Evolutionary conservation across 2,888 invertebrate species (phyloP).

Genomic region (Eupithecia exiguata): DNA sequence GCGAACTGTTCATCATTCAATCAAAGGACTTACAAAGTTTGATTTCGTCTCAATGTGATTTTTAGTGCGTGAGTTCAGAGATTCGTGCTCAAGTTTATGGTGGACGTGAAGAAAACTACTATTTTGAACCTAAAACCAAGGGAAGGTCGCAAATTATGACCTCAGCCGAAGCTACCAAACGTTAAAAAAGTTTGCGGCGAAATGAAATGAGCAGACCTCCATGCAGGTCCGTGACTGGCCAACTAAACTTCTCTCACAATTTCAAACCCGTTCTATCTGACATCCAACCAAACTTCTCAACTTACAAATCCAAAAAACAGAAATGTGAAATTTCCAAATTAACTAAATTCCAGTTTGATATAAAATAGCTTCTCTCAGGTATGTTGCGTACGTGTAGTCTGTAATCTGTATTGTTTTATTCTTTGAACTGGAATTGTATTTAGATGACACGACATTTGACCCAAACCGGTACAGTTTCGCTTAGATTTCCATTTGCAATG

Average conservation of each 20-base stretch:
- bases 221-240: slow-evolving; percentile 37
- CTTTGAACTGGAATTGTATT: not conserved
- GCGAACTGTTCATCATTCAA: too few relatives aligned
- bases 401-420: slow-evolving; percentile 10
- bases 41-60: not conserved
- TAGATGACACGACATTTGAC: slow-evolving; percentile 50
- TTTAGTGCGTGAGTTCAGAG: not conserved
- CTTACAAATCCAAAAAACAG: slow-evolving; percentile 43
- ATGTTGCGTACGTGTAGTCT: slow-evolving; percentile 26
- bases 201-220: slow-evolving; percentile 24
- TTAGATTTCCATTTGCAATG: not conserved
- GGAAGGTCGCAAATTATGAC: not conserved
- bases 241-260: slow-evolving; percentile 42
- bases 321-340: slow-evolving; percentile 35
- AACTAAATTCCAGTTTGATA: slow-evolving; percentile 54
- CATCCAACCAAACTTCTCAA: slow-evolving; percentile 28
- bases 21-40: not conserved
- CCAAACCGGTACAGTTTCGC: not conserved
- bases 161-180: not conserved
- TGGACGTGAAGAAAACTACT: not conserved
- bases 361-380: slow-evolving; percentile 41
- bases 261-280: slow-evolving; percentile 53
- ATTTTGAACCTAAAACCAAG: too few relatives aligned
- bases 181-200: slow-evolving; percentile 11
- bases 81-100: not conserved